Conservation (phyloP, 2,113 vertebrate species). For the Petroica traversi region DNA sequence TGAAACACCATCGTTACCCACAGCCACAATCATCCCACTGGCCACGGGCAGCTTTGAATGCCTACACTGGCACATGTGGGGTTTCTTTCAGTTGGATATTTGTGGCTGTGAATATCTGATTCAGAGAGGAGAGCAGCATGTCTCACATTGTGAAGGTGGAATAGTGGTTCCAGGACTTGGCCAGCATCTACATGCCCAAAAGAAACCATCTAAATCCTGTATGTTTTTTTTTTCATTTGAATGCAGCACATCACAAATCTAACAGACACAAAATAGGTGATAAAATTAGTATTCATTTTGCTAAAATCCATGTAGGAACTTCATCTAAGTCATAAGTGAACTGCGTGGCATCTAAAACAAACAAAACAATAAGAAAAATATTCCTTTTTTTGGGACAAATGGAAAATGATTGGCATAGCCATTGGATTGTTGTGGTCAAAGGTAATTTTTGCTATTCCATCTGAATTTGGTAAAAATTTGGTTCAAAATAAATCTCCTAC, state of each 20-base stretch:
- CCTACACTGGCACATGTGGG: not conserved
- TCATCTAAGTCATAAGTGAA: not conserved
- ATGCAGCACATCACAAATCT: not conserved
- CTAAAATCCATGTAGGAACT: not conserved
- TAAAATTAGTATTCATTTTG: not conserved
- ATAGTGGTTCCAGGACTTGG: not conserved
- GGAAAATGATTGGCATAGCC: not conserved
- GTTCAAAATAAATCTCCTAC: not conserved
- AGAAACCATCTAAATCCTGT: not conserved
- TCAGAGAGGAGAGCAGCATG: not conserved
- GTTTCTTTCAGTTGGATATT: not conserved
- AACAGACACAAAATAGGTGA: not conserved
- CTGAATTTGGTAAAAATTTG: not conserved
- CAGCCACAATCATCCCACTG: fast-evolving
- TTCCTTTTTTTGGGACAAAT: not conserved
- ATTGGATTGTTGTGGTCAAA: not conserved
- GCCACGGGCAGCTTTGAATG: not conserved
- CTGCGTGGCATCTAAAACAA: not conserved
- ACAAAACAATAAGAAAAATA: not conserved
- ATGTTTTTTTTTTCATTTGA: not conserved
- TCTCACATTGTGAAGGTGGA: not conserved
- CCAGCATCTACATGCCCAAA: not conserved
- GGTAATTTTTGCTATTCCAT: not conserved
- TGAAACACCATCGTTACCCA: not conserved
- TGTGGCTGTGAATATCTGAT: not conserved